Evolutionary conservation across 2,797 vertebrate genomes (phyloP), one percentile per base, ranked within the genome.

Genomic region (Tadarida brasiliensis): DNA sequence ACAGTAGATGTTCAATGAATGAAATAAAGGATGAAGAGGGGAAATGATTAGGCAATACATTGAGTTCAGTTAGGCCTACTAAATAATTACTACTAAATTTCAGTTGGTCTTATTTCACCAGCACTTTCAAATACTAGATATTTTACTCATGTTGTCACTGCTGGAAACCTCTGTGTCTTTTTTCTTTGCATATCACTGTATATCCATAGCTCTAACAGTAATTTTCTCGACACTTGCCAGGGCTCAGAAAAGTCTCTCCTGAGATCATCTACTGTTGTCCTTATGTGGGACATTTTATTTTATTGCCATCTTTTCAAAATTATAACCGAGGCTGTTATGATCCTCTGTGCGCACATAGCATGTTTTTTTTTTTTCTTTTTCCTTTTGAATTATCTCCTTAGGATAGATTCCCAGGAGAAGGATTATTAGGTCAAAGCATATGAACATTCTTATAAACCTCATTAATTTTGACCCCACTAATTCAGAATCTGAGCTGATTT

Each of bases 381-480:
- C 87, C 74, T 73, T 94, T 94, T 92, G 83, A 96, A 56, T 95
- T 91, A 96, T 96, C 95, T 95, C 39, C 35, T 94, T 93, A 87
- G 80, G 71, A 95, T 95, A 71, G 74, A 92, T 68, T 96, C 94
- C 87, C 92, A 63, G 71, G 91, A 89, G 96, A 80, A 84, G 67
- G 80, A 92, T 95, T 94, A 97, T 96, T 93, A 96, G 96, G 93
- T 94, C 86, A 89, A 93, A 94, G 80, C 91, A 68, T 94, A 87
- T 90, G 90, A 96, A 65, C 76, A 87, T 61, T 92, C 76, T 88
- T 68, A 85, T 26, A 94, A 87, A 87, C 83, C 70, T 97, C 94
- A 94, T 96, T 97, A 96, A 95, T 91, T 94, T 81, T 94, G 94
- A 96, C 89, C 94, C 76, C 67, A 51, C 86, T 93, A 96, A 96